A percentile compares a stretch with the other conserved stretches of the same genome.
Evolutionary conservation across 2,113 vertebrate genomes (phyloP).

Genomic region (Aphyosemion australe): DNA sequence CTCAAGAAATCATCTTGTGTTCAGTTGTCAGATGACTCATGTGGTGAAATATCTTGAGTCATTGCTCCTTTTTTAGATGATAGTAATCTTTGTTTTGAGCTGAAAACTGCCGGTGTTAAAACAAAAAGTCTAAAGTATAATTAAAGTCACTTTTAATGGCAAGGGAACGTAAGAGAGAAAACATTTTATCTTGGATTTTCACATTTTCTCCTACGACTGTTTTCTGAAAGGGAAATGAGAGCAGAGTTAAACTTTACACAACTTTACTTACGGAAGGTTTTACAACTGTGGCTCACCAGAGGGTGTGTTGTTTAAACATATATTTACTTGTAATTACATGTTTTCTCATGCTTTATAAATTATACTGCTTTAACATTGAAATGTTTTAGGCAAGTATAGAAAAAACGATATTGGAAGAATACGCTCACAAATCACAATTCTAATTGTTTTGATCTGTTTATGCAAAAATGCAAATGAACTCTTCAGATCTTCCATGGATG

Average conservation of each 20-base stretch:
- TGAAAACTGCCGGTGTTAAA: background rate
- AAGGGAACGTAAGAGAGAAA: background rate
- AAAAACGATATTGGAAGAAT: background rate
- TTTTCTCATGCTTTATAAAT: constrained; percentile 3
- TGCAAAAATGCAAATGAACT: no score
- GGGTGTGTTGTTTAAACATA: background rate
- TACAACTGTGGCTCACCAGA: constrained; percentile 17
- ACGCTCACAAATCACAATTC: no score
- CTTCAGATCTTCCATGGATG: no score
- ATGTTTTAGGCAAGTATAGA: background rate
- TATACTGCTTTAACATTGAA: background rate
- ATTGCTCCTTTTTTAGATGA: background rate
- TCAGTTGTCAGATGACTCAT: background rate
- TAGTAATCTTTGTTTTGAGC: background rate
- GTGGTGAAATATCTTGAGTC: background rate
- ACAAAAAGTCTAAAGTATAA: constrained; percentile 11
- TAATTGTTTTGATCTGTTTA: no score
- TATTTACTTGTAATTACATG: constrained; percentile 10
- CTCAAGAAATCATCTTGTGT: background rate
- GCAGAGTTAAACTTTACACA: constrained; percentile 7
- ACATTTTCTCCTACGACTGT: constrained; percentile 21
- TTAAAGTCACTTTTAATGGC: constrained; percentile 14
- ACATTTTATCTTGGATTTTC: constrained; percentile 27
- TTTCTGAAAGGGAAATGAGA: constrained; percentile 8
- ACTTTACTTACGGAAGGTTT: constrained; percentile 10